Percentiles rank a stretch among this genome's conserved stretches.
phyloP scores from a whole-genome alignment of 1,140 invertebrate genomes.

The Nasonia giraulti region DNA sequence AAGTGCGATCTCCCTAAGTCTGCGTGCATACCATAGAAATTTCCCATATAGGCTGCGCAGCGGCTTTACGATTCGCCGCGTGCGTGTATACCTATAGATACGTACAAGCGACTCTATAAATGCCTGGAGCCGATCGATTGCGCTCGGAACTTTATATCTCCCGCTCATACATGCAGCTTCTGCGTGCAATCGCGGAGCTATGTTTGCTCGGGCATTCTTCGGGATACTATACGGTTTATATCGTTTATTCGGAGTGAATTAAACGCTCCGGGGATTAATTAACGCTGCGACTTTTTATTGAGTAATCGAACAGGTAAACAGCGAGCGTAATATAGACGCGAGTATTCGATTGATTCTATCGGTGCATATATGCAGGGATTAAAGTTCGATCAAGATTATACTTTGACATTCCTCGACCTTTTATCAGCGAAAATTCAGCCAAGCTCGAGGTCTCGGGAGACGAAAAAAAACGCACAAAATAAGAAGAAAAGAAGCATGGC shows the following conservation, averaged over 20 bases:
- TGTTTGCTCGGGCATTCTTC: neutral
- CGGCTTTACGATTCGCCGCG: conserved; percentile 57
- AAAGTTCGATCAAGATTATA: no score
- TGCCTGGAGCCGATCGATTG: conserved; percentile 53
- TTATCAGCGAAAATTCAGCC: neutral
- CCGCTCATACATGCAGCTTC: conserved; percentile 14
- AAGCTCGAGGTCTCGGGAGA: neutral
- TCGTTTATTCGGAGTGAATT: neutral
- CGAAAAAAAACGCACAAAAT: neutral
- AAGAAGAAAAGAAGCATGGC: conserved; percentile 23
- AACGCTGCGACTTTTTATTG: neutral
- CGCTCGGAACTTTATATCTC: conserved; percentile 37
- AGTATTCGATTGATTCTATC: neutral
- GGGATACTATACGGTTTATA: neutral
- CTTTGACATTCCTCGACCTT: neutral
- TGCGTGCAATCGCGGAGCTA: conserved; percentile 16
- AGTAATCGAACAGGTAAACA: neutral
- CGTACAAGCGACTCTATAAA: conserved; percentile 56
- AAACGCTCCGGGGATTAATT: neutral
- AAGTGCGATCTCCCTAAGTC: conserved; percentile 54
- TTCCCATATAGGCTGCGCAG: conserved; percentile 60
- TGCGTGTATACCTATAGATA: neutral
- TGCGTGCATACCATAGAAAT: conserved; percentile 55
- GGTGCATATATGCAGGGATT: neutral
- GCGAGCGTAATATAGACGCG: neutral